Conservation (phyloP, 2,888 invertebrate genomes). For the Ashinkailepas kermadecensis region DNA sequence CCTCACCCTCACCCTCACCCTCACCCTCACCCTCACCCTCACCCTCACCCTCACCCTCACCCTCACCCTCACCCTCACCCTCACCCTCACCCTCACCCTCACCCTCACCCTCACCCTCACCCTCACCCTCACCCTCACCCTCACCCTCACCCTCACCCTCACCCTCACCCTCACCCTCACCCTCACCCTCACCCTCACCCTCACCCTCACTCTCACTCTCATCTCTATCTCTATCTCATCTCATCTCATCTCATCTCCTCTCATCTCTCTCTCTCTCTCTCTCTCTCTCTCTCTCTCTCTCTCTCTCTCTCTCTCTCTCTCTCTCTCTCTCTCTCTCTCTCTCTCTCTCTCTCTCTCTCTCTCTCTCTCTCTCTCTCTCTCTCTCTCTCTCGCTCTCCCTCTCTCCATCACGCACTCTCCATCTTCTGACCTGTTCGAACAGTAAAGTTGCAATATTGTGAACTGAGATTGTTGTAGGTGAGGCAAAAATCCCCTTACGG, state of each 20-base stretch:
- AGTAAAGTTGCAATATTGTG: too few relatives aligned
- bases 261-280: slow-evolving; percentile 30
- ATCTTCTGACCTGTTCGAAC: too few relatives aligned
- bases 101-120: slow-evolving; percentile 28
- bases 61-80: slow-evolving; percentile 17
- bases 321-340: slow-evolving; percentile 27
- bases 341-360: slow-evolving; percentile 30
- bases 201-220: slow-evolving; percentile 18
- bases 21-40: neutral
- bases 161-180: slow-evolving; percentile 27
- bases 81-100: slow-evolving; percentile 30
- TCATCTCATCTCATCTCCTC: slow-evolving; percentile 25
- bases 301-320: slow-evolving; percentile 28
- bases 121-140: slow-evolving; percentile 28
- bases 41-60: neutral
- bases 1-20: neutral
- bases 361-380: slow-evolving; percentile 28
- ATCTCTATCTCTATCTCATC: neutral
- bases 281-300: slow-evolving; percentile 31
- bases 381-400: slow-evolving; percentile 31
- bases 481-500: too few relatives aligned
- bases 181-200: slow-evolving; percentile 25
- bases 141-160: slow-evolving; percentile 27
- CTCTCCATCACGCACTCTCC: neutral
- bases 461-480: too few relatives aligned